A percentile compares a stretch with the other conserved stretches of the same genome.
These are phyloP conservation scores for Lacerta bilineata DNA, from an alignment of 2,797 vertebrate genomes.

Conservation along the genomic window DNA sequence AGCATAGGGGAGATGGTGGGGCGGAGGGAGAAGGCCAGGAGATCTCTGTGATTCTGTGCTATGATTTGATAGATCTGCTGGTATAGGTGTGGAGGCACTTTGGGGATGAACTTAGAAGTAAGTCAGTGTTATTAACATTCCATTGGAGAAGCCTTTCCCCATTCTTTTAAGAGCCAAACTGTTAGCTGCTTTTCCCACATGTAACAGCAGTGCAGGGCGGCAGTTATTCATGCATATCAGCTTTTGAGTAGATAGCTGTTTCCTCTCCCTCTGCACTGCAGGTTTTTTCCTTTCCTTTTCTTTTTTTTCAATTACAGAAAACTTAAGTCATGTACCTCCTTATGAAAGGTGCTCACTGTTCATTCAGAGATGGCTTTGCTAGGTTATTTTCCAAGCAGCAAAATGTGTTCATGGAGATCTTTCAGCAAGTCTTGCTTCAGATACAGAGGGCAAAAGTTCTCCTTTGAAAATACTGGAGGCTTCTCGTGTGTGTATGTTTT, in stretches of 20 bases:
- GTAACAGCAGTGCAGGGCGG: constrained; percentile 45
- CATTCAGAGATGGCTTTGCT: constrained; percentile 2
- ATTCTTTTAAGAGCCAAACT: not conserved
- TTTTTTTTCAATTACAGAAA: not conserved
- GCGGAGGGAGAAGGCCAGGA: not conserved
- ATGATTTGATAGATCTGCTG: not conserved
- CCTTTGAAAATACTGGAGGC: constrained; percentile 50
- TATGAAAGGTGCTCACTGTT: constrained; percentile 55
- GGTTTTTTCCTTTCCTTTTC: not conserved
- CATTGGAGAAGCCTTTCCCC: not conserved
- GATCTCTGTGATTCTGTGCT: not conserved
- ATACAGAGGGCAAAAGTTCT: constrained; percentile 7
- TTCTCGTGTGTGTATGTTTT: constrained; percentile 40
- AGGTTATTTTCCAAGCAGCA: not conserved
- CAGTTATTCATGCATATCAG: constrained; percentile 41
- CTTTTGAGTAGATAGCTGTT: not conserved
- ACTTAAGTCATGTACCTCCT: constrained; percentile 1
- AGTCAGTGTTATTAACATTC: not conserved
- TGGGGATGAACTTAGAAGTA: constrained; percentile 14
- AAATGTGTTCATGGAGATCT: constrained; percentile 36
- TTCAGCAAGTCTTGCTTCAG: not conserved
- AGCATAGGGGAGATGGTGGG: no score
- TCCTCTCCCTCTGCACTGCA: not conserved
- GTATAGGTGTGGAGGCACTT: constrained; percentile 1
- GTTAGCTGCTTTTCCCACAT: constrained; percentile 19